Evolutionary conservation across 2,888 invertebrate species (phyloP).

Genomic region (Eupithecia tripunctaria): DNA sequence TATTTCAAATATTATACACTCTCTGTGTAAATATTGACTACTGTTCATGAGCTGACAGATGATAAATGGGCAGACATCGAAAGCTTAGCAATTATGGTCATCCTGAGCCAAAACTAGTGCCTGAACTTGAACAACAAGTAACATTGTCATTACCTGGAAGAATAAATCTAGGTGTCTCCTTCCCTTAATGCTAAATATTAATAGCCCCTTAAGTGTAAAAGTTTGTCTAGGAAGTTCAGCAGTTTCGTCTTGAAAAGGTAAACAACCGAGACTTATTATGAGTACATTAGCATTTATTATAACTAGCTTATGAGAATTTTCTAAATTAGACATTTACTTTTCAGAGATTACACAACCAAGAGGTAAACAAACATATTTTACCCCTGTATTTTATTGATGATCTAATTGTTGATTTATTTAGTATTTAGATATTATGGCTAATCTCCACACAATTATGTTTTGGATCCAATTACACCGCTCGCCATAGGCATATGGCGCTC

Average conservation of each 20-base stretch:
- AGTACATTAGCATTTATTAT: neutral
- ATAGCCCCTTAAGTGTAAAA: too few species aligned
- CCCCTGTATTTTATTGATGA: neutral
- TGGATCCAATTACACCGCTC: neutral
- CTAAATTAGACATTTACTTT: neutral
- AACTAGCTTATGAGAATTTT: neutral
- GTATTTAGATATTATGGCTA: neutral
- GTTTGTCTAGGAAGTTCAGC: neutral
- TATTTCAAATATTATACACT: too few species aligned
- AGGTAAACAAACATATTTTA: neutral
- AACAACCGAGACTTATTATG: neutral
- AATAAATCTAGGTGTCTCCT: neutral
- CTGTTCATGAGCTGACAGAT: neutral
- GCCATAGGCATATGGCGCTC: too few species aligned
- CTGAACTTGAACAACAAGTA: neutral
- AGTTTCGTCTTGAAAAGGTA: neutral
- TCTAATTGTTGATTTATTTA: neutral
- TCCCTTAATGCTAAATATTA: too few species aligned
- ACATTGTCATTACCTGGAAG: neutral
- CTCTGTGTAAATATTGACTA: neutral
- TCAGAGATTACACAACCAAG: neutral
- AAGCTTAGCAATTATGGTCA: neutral
- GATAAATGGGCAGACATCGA: neutral
- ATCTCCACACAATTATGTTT: neutral
- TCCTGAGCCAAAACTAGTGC: neutral